Percentiles rank a stretch among this genome's conserved stretches.
phyloP scores from a whole-genome alignment of 2,113 vertebrate genomes.

The Pristiophorus japonicus region DNA sequence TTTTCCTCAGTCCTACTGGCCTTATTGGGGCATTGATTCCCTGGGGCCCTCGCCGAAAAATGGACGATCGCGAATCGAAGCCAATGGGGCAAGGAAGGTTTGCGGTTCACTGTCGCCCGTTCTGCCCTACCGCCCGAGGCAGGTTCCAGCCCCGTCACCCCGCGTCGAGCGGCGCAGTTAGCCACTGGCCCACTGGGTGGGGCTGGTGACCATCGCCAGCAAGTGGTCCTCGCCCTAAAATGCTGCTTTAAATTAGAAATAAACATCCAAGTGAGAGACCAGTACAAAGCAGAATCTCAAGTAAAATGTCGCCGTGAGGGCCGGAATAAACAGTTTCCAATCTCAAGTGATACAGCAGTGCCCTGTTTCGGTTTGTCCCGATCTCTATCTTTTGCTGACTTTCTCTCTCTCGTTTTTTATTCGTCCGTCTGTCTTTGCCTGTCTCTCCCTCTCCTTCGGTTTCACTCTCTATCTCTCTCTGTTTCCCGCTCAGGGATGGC shows the following conservation, averaged over 20 bases:
- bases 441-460: not conserved
- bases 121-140: not conserved
- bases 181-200: not conserved
- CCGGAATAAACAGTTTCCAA: not conserved
- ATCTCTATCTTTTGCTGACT: no score
- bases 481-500: no score
- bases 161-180: not conserved
- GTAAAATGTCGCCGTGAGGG: not conserved
- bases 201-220: not conserved
- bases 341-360: not conserved
- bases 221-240: not conserved
- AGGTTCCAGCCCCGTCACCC: not conserved
- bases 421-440: not conserved
- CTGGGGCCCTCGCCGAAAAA: not conserved
- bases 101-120: not conserved
- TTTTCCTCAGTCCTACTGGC: not conserved
- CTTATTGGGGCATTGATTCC: not conserved
- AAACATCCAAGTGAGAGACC: not conserved
- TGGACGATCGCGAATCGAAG: not conserved
- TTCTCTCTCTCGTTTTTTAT: not conserved
- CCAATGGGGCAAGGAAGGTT: not conserved
- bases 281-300: not conserved
- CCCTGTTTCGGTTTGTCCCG: not conserved
- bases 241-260: not conserved
- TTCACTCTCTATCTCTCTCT: not conserved